phyloP scores from a whole-genome alignment of 2,113 vertebrate genomes.

The Xenopus borealis region DNA sequence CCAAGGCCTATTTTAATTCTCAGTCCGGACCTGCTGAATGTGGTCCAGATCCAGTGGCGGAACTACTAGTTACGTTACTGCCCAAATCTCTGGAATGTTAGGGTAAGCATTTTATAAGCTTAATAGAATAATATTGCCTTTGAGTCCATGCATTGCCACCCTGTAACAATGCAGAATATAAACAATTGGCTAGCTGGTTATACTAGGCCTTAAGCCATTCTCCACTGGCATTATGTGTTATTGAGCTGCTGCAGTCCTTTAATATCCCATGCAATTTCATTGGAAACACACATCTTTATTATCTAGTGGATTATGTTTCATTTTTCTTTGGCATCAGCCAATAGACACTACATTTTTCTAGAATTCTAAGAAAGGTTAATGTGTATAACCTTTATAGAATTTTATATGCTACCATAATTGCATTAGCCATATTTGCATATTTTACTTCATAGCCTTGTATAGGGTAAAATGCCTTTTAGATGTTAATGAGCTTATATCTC shows the following conservation, averaged over 20 bases:
- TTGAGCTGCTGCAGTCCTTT: background rate
- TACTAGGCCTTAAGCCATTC: too few relatives aligned
- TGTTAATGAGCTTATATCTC: conserved; percentile 25
- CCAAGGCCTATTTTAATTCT: too few relatives aligned
- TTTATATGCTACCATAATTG: conserved; percentile 23
- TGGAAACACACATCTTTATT: background rate
- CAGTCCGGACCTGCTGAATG: too few relatives aligned
- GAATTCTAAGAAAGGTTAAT: conserved; percentile 12
- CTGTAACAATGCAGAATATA: background rate
- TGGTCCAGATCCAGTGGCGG: too few relatives aligned
- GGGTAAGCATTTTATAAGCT: too few relatives aligned
- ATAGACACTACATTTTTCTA: conserved; percentile 2
- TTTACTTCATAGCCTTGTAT: background rate
- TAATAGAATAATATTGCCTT: too few relatives aligned
- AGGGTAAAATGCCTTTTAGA: conserved; percentile 28
- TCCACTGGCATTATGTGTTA: too few relatives aligned
- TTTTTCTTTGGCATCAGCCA: background rate
- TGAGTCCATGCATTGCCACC: too few relatives aligned
- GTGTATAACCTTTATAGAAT: conserved; percentile 25
- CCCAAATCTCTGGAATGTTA: too few relatives aligned
- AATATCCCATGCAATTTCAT: background rate
- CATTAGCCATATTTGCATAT: conserved; percentile 15
- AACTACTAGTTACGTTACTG: too few relatives aligned
- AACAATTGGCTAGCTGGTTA: background rate
- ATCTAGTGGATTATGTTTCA: background rate